These are phyloP conservation scores for Coleophora flavipennella DNA, from an alignment of 2,888 invertebrate species.

Conservation along the genomic window DNA sequence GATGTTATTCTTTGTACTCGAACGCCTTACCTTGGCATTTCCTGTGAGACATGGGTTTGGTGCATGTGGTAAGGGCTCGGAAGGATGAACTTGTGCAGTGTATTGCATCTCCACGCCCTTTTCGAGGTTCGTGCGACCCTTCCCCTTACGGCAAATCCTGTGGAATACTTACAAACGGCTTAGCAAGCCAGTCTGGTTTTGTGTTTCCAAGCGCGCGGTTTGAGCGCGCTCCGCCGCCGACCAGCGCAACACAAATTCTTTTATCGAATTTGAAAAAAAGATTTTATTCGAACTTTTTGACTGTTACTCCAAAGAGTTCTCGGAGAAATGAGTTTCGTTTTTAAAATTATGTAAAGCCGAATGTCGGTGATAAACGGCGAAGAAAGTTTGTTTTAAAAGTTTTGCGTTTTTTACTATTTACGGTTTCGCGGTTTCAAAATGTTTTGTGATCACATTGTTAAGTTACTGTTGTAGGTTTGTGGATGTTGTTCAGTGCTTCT, in stretches of 20 bases:
- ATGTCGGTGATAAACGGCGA: conserved; percentile 24
- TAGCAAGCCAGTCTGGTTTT: conserved; percentile 68
- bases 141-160: conserved; percentile 68
- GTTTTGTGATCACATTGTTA: conserved; percentile 48
- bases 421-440: conserved; percentile 22
- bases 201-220: conserved; percentile 61
- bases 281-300: conserved; percentile 19
- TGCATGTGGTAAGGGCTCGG: conserved; percentile 51
- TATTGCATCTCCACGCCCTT: conserved; percentile 68
- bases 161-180: conserved; percentile 67
- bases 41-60: conserved; percentile 24
- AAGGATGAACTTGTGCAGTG: conserved; percentile 59
- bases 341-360: conserved; percentile 19
- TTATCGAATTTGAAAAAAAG: conserved; percentile 47
- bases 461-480: conserved; percentile 37
- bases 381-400: conserved; percentile 45
- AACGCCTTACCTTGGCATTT: conserved; percentile 28
- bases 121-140: conserved; percentile 52
- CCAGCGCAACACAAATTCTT: conserved; percentile 34
- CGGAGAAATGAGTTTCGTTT: conserved; percentile 29
- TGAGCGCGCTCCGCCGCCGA: conserved; percentile 43
- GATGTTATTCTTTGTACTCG: too few species aligned
- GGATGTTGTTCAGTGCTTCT: conserved; percentile 30
- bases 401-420: conserved; percentile 32
- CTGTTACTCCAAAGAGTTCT: too few species aligned